phyloP scores from a whole-genome alignment of 2,797 vertebrate species.

The Paedocypris micromegethes region DNA sequence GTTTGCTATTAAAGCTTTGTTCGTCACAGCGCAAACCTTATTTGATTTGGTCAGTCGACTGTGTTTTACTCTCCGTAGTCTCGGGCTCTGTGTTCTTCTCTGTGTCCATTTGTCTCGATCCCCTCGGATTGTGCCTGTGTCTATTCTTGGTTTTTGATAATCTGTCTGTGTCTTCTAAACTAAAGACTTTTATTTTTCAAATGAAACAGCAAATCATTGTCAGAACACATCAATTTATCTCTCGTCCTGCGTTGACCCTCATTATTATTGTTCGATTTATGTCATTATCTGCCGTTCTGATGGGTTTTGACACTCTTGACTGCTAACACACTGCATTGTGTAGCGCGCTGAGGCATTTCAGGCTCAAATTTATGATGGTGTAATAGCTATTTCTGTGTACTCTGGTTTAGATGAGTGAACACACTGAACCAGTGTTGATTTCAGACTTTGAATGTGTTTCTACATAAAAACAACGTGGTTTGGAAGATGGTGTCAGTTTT shows the following conservation, averaged over 20 bases:
- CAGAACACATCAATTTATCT: slow-evolving; percentile 38
- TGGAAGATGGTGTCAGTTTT: slow-evolving; percentile 5
- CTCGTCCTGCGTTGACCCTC: slow-evolving; percentile 61
- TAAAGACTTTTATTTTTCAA: no score
- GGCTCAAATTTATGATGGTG: neutral
- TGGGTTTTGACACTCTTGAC: slow-evolving; percentile 60
- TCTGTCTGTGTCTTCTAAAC: no score
- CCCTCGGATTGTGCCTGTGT: no score
- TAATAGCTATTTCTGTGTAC: neutral
- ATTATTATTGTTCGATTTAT: slow-evolving; percentile 49
- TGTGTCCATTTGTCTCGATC: no score
- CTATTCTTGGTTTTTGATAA: no score
- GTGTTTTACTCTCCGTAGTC: no score
- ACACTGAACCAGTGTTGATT: neutral
- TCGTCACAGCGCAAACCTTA: no score
- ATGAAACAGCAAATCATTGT: slow-evolving; percentile 9
- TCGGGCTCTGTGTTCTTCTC: no score
- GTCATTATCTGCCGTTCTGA: slow-evolving; percentile 59
- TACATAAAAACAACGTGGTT: slow-evolving; percentile 1
- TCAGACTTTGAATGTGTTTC: slow-evolving; percentile 15
- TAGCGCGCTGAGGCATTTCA: slow-evolving; percentile 15
- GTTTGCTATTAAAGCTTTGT: no score
- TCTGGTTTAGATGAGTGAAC: neutral
- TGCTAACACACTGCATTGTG: slow-evolving; percentile 44
- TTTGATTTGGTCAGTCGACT: no score